Evolutionary conservation across 2,113 vertebrate genomes (phyloP).

Genomic region (Xenopus borealis): DNA sequence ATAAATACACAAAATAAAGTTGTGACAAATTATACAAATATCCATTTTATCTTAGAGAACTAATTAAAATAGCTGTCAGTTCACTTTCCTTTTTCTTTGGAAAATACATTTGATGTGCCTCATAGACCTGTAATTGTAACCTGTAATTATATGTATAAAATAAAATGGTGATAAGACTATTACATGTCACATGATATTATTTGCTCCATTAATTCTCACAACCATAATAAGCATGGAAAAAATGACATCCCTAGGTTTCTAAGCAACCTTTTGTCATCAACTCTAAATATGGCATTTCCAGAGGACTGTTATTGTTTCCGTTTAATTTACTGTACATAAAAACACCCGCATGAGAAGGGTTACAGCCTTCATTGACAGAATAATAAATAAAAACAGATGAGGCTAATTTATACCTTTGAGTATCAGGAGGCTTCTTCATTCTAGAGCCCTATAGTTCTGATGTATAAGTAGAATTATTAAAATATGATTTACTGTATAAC

Average conservation of each 20-base stretch:
- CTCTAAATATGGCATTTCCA: neutral
- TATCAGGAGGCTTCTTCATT: too few species aligned
- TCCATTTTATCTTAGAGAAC: conserved; percentile 19
- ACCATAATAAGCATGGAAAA: conserved; percentile 1
- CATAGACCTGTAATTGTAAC: conserved; percentile 39
- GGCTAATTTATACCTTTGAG: neutral
- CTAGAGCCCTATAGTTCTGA: too few species aligned
- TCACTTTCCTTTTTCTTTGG: conserved; percentile 5
- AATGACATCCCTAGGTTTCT: neutral
- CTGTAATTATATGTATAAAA: conserved; percentile 43
- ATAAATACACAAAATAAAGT: too few species aligned
- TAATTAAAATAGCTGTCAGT: conserved; percentile 34
- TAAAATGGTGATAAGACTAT: conserved; percentile 30
- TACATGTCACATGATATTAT: conserved; percentile 34
- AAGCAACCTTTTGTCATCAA: conserved; percentile 19
- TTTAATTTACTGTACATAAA: neutral
- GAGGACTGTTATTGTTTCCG: neutral
- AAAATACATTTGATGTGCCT: conserved; percentile 26
- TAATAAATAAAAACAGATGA: neutral
- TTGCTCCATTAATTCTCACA: conserved; percentile 37
- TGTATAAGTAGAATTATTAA: too few species aligned
- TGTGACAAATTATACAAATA: neutral
- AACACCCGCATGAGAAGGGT: neutral
- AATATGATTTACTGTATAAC: too few species aligned
- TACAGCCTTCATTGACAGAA: neutral